phyloP scores from a whole-genome alignment of 2,888 invertebrate genomes.

The Drosophila anomelani region DNA sequence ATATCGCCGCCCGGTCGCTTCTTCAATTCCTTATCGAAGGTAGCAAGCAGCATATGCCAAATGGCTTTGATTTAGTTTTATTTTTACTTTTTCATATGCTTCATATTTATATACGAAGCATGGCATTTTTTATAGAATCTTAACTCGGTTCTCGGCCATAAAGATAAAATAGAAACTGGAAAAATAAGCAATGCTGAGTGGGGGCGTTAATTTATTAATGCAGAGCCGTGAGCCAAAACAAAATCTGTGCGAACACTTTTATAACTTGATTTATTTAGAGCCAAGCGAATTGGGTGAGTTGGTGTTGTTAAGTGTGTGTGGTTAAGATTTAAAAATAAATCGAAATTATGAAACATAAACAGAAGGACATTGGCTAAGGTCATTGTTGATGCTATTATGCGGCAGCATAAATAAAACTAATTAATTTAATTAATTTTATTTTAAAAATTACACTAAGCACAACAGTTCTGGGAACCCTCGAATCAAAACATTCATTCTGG shows the following conservation, averaged over 20 bases:
- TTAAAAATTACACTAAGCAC: no score
- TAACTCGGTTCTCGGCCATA: slow-evolving; percentile 54
- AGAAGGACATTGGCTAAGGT: slow-evolving; percentile 40
- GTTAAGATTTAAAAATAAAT: slow-evolving; percentile 35
- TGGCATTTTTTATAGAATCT: slow-evolving; percentile 56
- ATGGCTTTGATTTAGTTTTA: slow-evolving; percentile 45
- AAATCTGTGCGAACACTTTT: slow-evolving; percentile 71
- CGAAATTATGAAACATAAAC: slow-evolving; percentile 25
- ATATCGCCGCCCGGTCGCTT: slow-evolving; percentile 28
- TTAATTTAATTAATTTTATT: neutral
- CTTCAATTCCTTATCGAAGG: slow-evolving; percentile 58
- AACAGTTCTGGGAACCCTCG: neutral
- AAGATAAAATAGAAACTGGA: slow-evolving; percentile 57
- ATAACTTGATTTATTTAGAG: slow-evolving; percentile 78
- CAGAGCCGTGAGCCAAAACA: slow-evolving; percentile 68
- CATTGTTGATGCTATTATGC: slow-evolving; percentile 10
- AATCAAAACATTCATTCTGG: neutral
- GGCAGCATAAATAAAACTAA: neutral
- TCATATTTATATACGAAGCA: slow-evolving; percentile 27
- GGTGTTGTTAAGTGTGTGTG: slow-evolving; percentile 32
- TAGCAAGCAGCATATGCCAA: slow-evolving; percentile 24
- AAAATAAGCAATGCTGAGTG: slow-evolving; percentile 40
- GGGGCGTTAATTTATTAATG: slow-evolving; percentile 73
- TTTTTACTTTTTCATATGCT: slow-evolving; percentile 12
- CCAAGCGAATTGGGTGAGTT: slow-evolving; percentile 55